Evolutionary conservation across 2,113 vertebrate genomes (phyloP), one percentile per base, ranked within the genome.

Genomic region (Onychorhynchus coronatus): DNA sequence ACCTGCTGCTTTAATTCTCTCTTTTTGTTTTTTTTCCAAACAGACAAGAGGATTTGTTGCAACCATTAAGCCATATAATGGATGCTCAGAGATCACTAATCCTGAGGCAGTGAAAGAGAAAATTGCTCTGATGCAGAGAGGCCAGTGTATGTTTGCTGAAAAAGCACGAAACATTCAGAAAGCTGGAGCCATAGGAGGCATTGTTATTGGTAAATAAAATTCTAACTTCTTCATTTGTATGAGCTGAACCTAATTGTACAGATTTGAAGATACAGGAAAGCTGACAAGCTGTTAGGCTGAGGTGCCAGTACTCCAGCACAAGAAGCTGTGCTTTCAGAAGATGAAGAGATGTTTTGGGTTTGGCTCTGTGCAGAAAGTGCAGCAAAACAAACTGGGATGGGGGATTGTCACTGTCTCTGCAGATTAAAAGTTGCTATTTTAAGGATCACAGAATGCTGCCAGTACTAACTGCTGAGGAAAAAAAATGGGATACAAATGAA

Each of bases 131-230:
- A 98, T 99, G 90, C 99, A 99, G 81, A 98, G 99, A 94, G 99
- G 99, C 58, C 99, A 99, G 97, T 99, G 99, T 89, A 99, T 99
- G 99, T 99, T 99, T 96, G 99, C 99, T 35, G 99, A 99, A 96
- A 99, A 99, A 96, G 99, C 99, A 28, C 98, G 99, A 20, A 98
- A 99, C 95, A 98, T 99, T 96, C 99, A 99, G 97, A 99, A 99
- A 91, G 99, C 99, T 33, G 99, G 99, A 20, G 99, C 99, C 77
- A 99, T 99, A 19, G 99, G 99, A 14, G 99, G 99, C 94, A 99
- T 99, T 49, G 99, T 99, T 89, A 99, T 99, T 22, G 99, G 99
- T 99, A 98, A 99, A 98, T 87, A 61, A 31, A 31, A 28, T 15
- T 74, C 47, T 11, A 44, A 18, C 14, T 85, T 39, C 52, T 80